These are phyloP conservation scores for Agrypnia vestita DNA, from an alignment of 1,140 invertebrate genomes.

Conservation along the genomic window DNA sequence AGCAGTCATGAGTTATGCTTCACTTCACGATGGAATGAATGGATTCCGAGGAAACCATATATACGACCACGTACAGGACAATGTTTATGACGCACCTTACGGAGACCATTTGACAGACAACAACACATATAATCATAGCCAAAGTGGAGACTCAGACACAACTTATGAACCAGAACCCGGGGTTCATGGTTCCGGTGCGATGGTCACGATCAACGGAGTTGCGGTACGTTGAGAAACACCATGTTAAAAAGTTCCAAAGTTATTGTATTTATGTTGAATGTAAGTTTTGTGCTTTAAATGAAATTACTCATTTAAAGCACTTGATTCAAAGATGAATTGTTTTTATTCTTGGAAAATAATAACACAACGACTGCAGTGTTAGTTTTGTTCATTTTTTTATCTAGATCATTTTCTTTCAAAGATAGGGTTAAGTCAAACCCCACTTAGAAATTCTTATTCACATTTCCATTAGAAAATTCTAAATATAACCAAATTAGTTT, in stretches of 20 bases:
- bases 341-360: too few species aligned
- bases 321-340: too few species aligned
- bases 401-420: too few species aligned
- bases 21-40: conserved; percentile 78
- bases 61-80: conserved; percentile 85
- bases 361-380: too few species aligned
- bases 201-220: conserved; percentile 71
- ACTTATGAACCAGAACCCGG: conserved; percentile 74
- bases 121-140: conserved; percentile 66
- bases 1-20: conserved; percentile 89
- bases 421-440: too few species aligned
- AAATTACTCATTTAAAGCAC: neutral
- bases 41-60: conserved; percentile 74
- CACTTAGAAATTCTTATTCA: too few species aligned
- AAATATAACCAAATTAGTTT: too few species aligned
- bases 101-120: conserved; percentile 70
- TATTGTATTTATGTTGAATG: conserved; percentile 43
- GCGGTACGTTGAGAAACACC: conserved; percentile 66
- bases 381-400: too few species aligned
- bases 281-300: conserved; percentile 29
- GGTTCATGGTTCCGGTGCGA: conserved; percentile 64
- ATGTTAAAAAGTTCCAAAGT: conserved; percentile 41
- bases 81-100: conserved; percentile 82
- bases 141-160: conserved; percentile 68
- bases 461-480: too few species aligned